Evolutionary conservation across 2,888 invertebrate species (phyloP), one percentile per base, ranked within the genome.

Genomic region (Stenchaetothrips biformis): DNA sequence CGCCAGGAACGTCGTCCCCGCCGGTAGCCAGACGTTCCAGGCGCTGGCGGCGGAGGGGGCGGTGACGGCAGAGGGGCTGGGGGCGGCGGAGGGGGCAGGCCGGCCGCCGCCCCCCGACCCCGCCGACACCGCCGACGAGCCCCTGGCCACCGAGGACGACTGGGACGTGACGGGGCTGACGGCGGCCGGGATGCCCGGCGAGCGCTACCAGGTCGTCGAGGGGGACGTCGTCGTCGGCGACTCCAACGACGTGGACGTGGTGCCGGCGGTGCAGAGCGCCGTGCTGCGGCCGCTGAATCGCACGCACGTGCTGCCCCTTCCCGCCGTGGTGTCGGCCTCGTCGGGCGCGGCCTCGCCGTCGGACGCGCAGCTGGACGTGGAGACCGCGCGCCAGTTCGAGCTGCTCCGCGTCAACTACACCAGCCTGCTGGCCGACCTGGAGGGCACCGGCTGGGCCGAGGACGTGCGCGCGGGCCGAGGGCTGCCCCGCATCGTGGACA

Each of bases 401-500:
- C 79, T 83, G 27, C 83, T 85, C 4, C 82, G 85, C 85, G 82
- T 85, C 78, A 85, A 86, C 82, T 85, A 85, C 82, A 83, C 84
- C 6, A 82, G 83, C 49, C 82, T 85, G 59, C 79, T 85, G 78
- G 80, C 82, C 74, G 84, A 84, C 78, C 80, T 84, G 77, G 84
- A 85, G 80, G 81, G 80, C 0, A 84, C 83, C 48, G 67, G 83
- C 27, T 79, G 48, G 4, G 82, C 82, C 53, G 83, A 83, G 27
- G 82, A 83, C 49, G 78, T 82, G 59, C 81, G 84, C 37, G 82
- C 83, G 8, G 84, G 84, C 16, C 82, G 85, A 48, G 93, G 92
- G 82, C 88, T 95, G 83, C 94, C 95, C 0, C 90, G 92, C 2
- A 93, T 95, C 84, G 93, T 95, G 16, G 94, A 95, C 84, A 94